Base-by-base conservation (phyloP, 1,140 invertebrate species). In the Ceratina calcarata region DNA sequence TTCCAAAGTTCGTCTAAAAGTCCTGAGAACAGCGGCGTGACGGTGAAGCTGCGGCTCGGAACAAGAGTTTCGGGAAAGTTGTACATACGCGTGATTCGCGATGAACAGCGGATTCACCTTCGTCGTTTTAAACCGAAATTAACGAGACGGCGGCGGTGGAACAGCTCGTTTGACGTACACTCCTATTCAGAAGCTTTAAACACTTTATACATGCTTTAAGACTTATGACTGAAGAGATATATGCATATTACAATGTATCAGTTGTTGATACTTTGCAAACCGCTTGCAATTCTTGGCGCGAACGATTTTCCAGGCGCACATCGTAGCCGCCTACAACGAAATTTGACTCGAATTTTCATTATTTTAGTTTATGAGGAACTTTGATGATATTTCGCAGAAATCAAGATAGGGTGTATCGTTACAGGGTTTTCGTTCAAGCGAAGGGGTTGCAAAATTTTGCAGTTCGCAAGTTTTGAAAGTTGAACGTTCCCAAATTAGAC, bases 331-430 rank as follows among this genome's bases (percentile, higher is more conserved):
- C n/a, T n/a, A n/a, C n/a, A n/a, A n/a, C 22, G 24, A 69, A 69
- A 76, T 53, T 37, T 24, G 22, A 16, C 32, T 51, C 20, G 37
- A 24, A 61, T 76, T 69, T 65, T 69, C 65, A 37, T 76, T 61
- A 49, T 37, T 3, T 13, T 13, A 22, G 22, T 0, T 20, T 18
- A 8, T 16, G 3, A 10, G 16, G 16, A 68, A 68, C 49, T 68
- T 68, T 1, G 20, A 12, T 37, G n/a, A 22, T 7, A 1, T 8
- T 15, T 8, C 20, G 49, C 16, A 55, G 49, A 27, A 22, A 6
- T 69, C 24, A 12, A 45, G 12, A 3, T 10, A 55, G 4, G 22
- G n/a, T n/a, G n/a, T n/a, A n/a, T n/a, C n/a, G n/a, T n/a, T n/a
- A n/a, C n/a, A n/a, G n/a, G n/a, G n/a, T n/a, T n/a, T n/a, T n/a